Base-by-base conservation (phyloP, 1,140 invertebrate species). In the Telenomus remus region DNA sequence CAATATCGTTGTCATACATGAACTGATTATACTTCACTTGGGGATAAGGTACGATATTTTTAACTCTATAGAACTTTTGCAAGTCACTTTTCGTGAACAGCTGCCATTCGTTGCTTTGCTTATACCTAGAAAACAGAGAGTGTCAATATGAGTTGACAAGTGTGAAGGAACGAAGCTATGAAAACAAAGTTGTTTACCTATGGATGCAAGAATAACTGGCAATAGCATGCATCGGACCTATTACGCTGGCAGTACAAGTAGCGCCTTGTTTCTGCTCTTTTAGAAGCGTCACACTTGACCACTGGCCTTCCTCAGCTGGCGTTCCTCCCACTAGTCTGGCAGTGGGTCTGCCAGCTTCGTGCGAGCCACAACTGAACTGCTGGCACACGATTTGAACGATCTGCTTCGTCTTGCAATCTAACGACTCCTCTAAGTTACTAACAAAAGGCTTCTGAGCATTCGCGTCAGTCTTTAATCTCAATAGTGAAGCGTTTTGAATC, bases 21-120 rank as follows among this genome's bases (percentile, higher is more conserved):
- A 91, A 90, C 76, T 90, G 89, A 75, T 90, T 89, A 78, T 89
- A 91, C 83, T 92, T 91, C 0, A 89, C 89, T 89, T 91, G 86
- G 50, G 91, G 90, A 82, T 91, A 90, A 9, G 89, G 83, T 39
- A 92, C 82, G 14, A 92, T 91, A 72, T 79, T 86, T 56, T 81
- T 87, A 27, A 88, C 85, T 11, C 50, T 53, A 46, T 82, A 73
- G 1, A 82, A 80, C 27, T 84, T 83, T 6, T 84, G n/a, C 27
- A 86, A 68, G 61, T 86, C 84, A 15, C 86, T 87, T 44, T 89
- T 89, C 1, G 88, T 86, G 56, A 87, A 89, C 6, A 90, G 80
- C 69, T 84, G 78, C 87, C 87, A 88, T 50, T 59, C 79, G 39
- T 57, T 76, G 44, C 81, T 86, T 35, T 84, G 79, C 44, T 82